phyloP scores from a whole-genome alignment of 1,140 invertebrate genomes.

The Adelges cooleyi region DNA sequence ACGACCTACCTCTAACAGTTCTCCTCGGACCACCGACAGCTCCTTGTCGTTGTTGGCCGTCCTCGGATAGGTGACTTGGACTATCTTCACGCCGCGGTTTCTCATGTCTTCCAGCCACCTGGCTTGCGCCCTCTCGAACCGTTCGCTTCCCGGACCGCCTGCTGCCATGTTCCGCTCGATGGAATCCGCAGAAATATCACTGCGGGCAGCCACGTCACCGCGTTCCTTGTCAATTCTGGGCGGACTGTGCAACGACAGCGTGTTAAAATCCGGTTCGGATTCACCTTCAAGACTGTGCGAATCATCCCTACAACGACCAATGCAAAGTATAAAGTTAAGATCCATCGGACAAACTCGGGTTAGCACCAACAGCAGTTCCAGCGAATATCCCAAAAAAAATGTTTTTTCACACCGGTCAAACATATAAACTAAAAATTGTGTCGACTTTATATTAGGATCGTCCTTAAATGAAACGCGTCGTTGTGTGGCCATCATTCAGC shows the following conservation, averaged over 20 bases:
- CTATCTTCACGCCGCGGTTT: constrained; percentile 63
- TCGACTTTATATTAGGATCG: too few relatives aligned
- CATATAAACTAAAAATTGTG: too few relatives aligned
- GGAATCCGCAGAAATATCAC: constrained; percentile 64
- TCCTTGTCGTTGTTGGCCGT: constrained; percentile 98
- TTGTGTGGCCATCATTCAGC: too few relatives aligned
- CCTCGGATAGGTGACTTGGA: constrained; percentile 86
- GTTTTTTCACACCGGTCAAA: too few relatives aligned
- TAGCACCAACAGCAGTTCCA: too few relatives aligned
- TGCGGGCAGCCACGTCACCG: constrained; percentile 45
- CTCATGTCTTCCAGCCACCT: constrained; percentile 64
- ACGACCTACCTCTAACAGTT: constrained; percentile 80
- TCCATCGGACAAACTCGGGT: not conserved
- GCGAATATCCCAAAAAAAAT: too few relatives aligned
- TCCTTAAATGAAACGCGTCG: too few relatives aligned
- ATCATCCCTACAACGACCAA: constrained; percentile 32
- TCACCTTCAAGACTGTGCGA: constrained; percentile 35
- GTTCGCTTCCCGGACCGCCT: constrained; percentile 37
- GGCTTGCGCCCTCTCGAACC: constrained; percentile 42
- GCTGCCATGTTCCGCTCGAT: constrained; percentile 46
- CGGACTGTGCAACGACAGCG: constrained; percentile 24
- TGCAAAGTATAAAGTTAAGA: not conserved
- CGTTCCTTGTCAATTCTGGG: constrained; percentile 33
- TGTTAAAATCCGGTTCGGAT: constrained; percentile 35
- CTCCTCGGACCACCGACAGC: constrained; percentile 85